Evolutionary conservation across 2,113 vertebrate genomes (phyloP).

Genomic region (Benitochromis conjunctus): DNA sequence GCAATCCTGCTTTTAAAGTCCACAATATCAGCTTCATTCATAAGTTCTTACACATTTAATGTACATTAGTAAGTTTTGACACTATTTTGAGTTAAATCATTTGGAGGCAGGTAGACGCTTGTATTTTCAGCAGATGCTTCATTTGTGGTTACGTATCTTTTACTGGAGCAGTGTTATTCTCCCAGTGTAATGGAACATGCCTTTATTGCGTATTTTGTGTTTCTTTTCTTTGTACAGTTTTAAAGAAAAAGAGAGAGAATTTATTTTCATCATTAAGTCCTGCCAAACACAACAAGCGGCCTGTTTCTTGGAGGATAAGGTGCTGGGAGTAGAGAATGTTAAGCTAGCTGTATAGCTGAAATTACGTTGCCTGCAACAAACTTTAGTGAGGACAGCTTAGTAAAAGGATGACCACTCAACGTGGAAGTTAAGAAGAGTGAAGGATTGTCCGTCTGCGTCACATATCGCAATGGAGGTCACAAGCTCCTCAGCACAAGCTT

Average conservation of each 20-base stretch:
- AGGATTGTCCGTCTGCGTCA: too few species aligned
- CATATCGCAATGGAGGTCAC: too few species aligned
- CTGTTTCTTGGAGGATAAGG: too few species aligned
- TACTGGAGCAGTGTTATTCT: background rate
- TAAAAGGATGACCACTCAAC: too few species aligned
- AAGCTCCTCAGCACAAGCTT: too few species aligned
- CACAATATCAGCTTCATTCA: background rate
- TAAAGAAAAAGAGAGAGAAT: too few species aligned
- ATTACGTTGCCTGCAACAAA: background rate
- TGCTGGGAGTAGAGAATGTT: background rate
- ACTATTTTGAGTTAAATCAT: background rate
- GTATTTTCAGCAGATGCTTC: background rate
- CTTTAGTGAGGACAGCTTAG: background rate
- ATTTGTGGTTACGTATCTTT: fast-evolving
- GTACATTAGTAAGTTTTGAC: background rate
- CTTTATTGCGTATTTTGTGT: background rate
- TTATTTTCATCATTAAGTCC: background rate
- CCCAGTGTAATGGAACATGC: background rate
- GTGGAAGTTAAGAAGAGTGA: too few species aligned
- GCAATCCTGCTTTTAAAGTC: background rate
- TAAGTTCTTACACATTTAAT: background rate
- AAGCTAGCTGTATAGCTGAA: too few species aligned
- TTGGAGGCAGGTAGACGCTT: background rate
- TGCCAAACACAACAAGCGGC: too few species aligned
- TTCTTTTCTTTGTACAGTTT: too few species aligned